Evolutionary conservation across 2,113 vertebrate species (phyloP).

Genomic region (Sciurus niger): DNA sequence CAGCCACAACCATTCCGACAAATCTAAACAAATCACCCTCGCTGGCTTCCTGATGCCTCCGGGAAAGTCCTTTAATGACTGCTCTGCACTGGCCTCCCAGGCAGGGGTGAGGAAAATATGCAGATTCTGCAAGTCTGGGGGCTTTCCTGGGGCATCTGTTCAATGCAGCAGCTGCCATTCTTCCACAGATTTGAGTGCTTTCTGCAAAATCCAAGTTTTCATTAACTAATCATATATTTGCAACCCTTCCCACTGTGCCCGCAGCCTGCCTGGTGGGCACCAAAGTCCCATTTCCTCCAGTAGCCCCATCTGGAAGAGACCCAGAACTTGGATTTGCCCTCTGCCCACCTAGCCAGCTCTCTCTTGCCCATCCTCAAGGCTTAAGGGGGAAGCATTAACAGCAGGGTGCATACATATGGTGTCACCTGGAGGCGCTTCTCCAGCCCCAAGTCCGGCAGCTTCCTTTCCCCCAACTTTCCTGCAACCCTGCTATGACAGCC

Average conservation of each 20-base stretch:
- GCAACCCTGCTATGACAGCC: not conserved
- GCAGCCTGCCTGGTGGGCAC: not conserved
- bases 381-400: not conserved
- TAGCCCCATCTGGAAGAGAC: slow-evolving; percentile 3
- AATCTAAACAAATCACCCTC: slow-evolving; percentile 75
- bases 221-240: slow-evolving; percentile 75
- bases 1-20: slow-evolving; percentile 77
- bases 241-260: slow-evolving; percentile 65
- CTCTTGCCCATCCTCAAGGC: not conserved
- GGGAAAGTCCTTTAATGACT: slow-evolving; percentile 56
- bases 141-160: slow-evolving; percentile 74
- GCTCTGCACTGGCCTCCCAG: slow-evolving; percentile 60
- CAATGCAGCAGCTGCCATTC: slow-evolving; percentile 74
- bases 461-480: not conserved
- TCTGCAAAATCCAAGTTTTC: slow-evolving; percentile 78
- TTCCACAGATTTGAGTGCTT: slow-evolving; percentile 72
- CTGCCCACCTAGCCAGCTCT: not conserved
- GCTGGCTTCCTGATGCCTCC: not conserved
- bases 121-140: slow-evolving; percentile 77
- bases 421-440: not conserved
- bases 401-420: not conserved
- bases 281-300: not conserved
- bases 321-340: not conserved
- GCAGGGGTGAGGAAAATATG: slow-evolving; percentile 70
- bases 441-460: not conserved